phyloP scores from a whole-genome alignment of 2,113 vertebrate genomes.

The Archilochus colubris region DNA sequence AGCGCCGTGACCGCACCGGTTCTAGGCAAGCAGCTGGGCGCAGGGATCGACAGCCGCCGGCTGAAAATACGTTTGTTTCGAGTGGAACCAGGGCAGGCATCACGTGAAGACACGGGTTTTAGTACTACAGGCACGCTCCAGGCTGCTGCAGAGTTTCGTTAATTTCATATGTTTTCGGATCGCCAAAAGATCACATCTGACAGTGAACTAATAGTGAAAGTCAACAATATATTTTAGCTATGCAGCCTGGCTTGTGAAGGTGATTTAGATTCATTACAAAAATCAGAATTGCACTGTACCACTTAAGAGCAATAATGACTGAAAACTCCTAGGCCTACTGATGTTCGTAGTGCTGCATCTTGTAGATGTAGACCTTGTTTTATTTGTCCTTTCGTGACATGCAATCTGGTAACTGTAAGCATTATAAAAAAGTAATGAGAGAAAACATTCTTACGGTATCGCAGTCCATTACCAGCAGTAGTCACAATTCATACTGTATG shows the following conservation, averaged over 20 bases:
- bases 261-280: background rate
- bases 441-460: background rate
- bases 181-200: background rate
- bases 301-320: background rate
- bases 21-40: background rate
- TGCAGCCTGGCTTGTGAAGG: background rate
- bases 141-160: background rate
- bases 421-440: background rate
- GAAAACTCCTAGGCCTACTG: background rate
- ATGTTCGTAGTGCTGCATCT: background rate
- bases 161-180: background rate
- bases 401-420: background rate
- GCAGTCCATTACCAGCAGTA: background rate
- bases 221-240: background rate
- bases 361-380: background rate
- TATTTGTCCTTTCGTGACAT: background rate
- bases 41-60: background rate
- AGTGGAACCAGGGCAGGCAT: background rate
- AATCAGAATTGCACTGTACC: background rate
- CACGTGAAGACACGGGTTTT: background rate
- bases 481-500: background rate
- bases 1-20: too few species aligned
- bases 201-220: background rate
- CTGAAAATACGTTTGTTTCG: background rate
- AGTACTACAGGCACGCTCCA: background rate